Percentiles rank a stretch among this genome's conserved stretches.
Evolutionary conservation across 2,113 vertebrate species (phyloP).

Genomic region (Micromys minutus): DNA sequence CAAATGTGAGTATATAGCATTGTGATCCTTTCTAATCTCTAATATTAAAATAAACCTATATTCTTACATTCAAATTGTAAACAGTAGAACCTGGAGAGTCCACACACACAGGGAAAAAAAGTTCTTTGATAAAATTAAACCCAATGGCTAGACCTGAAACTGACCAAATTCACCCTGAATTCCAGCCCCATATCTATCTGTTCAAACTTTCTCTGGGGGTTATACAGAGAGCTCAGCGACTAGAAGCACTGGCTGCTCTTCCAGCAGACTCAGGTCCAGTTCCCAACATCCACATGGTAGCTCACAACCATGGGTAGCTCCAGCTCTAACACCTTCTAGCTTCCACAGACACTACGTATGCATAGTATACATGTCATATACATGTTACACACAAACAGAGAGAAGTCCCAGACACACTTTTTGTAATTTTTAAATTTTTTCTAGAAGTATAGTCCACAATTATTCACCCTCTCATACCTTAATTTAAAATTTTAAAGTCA

Average conservation of each 20-base stretch:
- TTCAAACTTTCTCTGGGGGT: background rate
- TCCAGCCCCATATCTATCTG: background rate
- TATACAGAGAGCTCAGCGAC: background rate
- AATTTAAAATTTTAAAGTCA: constrained; percentile 48
- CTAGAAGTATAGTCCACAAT: constrained; percentile 21
- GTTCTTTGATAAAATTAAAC: constrained; percentile 43
- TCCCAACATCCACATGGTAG: background rate
- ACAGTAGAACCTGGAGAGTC: background rate
- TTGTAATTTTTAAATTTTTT: constrained; percentile 17
- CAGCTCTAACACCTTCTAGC: background rate
- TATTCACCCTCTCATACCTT: background rate
- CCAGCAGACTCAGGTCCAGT: background rate
- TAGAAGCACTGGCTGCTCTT: background rate
- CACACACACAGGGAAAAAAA: background rate
- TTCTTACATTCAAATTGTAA: constrained; percentile 52
- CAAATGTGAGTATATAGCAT: background rate
- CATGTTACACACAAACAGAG: background rate
- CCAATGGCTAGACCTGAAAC: background rate
- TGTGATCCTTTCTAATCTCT: background rate
- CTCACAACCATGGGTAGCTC: background rate
- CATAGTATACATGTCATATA: background rate
- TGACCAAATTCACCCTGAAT: constrained; percentile 31
- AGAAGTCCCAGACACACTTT: background rate
- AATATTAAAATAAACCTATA: constrained; percentile 56
- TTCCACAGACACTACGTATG: background rate